Evolutionary conservation across 2,113 vertebrate species (phyloP).

Genomic region (Misgurnus mizolepis): DNA sequence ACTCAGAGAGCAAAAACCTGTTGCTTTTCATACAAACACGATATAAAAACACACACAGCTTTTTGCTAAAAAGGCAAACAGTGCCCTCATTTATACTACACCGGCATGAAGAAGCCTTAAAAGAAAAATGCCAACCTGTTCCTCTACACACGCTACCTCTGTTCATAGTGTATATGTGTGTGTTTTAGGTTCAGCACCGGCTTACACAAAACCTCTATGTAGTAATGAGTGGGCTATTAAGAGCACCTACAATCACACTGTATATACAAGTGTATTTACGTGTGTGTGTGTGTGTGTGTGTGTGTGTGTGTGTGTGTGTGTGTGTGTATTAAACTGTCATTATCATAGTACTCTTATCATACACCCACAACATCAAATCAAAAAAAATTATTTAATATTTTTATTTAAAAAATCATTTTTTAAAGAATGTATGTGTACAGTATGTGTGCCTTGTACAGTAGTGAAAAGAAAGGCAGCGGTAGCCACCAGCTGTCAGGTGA

Average conservation of each 20-base stretch:
- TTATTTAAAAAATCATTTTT: too few relatives aligned
- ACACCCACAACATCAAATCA: too few relatives aligned
- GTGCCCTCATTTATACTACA: constrained; percentile 43
- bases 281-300: too few relatives aligned
- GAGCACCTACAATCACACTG: neutral
- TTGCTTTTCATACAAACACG: neutral
- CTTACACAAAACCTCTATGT: constrained; percentile 42
- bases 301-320: too few relatives aligned
- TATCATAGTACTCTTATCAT: too few relatives aligned
- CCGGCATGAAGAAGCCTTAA: constrained; percentile 28
- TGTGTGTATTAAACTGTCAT: too few relatives aligned
- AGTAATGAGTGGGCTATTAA: neutral
- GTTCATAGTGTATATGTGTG: constrained; percentile 61
- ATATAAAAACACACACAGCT: constrained; percentile 4
- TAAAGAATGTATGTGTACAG: neutral
- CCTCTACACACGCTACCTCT: constrained; percentile 67
- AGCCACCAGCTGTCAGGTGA: constrained; percentile 41
- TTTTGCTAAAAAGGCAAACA: constrained; percentile 48
- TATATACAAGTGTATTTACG: too few relatives aligned
- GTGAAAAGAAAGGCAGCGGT: constrained; percentile 5
- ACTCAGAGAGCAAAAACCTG: neutral
- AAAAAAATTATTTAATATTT: too few relatives aligned
- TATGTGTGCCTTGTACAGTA: constrained; percentile 11
- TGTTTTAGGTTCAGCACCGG: constrained; percentile 25
- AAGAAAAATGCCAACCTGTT: constrained; percentile 58